Conservation (phyloP, 2,113 vertebrate species). For the Pavo muticus region DNA sequence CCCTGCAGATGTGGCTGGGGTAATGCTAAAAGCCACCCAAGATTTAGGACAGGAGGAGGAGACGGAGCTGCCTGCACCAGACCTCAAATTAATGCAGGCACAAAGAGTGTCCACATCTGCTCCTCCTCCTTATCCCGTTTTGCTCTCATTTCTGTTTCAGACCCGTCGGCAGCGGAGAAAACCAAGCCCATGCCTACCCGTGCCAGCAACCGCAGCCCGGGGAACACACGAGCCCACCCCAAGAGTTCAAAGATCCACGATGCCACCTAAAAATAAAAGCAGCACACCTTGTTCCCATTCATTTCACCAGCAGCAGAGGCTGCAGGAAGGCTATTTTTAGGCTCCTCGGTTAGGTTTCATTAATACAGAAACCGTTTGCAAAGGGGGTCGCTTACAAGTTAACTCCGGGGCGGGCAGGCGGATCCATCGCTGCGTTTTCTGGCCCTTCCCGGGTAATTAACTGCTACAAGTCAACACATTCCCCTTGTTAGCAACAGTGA, state of each 20-base stretch:
- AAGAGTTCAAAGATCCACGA: not conserved
- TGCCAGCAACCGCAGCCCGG: rapidly evolving
- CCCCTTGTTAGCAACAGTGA: not conserved
- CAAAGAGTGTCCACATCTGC: not conserved
- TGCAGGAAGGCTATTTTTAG: slow-evolving; percentile 49
- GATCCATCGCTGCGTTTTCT: not conserved
- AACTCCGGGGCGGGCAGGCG: not conserved
- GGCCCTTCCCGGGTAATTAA: not conserved
- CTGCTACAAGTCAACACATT: not conserved
- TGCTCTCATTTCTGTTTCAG: not conserved
- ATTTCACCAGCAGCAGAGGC: not conserved
- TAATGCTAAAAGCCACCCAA: rapidly evolving
- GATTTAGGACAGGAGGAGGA: rapidly evolving
- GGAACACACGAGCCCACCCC: not conserved
- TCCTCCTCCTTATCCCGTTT: not conserved
- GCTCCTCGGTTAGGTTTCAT: not conserved
- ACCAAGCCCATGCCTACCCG: no score
- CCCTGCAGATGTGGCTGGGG: not conserved
- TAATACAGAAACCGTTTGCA: slow-evolving; percentile 14
- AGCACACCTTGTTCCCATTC: not conserved
- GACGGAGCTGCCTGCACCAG: not conserved
- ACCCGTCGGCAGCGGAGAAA: rapidly evolving
- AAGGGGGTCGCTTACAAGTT: not conserved
- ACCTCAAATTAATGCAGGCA: not conserved
- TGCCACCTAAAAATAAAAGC: slow-evolving; percentile 21